Evolutionary conservation across 2,113 vertebrate species (phyloP).

Genomic region (Felis chaus): DNA sequence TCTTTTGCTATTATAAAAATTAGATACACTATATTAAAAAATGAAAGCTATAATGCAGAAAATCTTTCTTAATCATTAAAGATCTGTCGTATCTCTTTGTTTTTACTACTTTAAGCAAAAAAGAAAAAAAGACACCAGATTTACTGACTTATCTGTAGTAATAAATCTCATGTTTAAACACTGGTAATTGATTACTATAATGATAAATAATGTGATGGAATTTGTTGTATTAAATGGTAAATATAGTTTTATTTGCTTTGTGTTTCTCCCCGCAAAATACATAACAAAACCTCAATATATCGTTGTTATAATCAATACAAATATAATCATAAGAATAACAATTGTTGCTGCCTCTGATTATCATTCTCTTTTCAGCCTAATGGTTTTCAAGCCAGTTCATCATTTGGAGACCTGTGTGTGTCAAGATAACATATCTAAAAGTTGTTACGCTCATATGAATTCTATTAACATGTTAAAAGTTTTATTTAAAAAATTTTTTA

Average conservation of each 20-base stretch:
- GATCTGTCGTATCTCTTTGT: neutral
- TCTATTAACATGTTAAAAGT: neutral
- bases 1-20: slow-evolving; percentile 32
- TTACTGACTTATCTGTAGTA: slow-evolving; percentile 49
- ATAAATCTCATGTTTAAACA: slow-evolving; percentile 55
- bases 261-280: neutral
- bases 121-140: neutral
- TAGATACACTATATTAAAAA: slow-evolving; percentile 13
- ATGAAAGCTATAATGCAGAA: slow-evolving; percentile 19
- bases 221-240: slow-evolving; percentile 46
- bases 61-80: slow-evolving; percentile 1
- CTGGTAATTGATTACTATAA: slow-evolving; percentile 20
- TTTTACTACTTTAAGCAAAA: neutral
- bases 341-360: neutral
- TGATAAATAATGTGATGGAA: slow-evolving; percentile 24
- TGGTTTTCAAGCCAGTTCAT: neutral
- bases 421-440: neutral
- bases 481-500: neutral
- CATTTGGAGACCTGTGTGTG: neutral
- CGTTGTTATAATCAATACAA: slow-evolving; percentile 8
- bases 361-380: neutral
- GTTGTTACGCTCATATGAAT: neutral
- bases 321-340: neutral
- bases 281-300: neutral
- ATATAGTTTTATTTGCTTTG: slow-evolving; percentile 14